Evolutionary conservation across 2,888 invertebrate genomes (phyloP), one percentile per base, ranked within the genome.

Genomic region (Apantesis nais): DNA sequence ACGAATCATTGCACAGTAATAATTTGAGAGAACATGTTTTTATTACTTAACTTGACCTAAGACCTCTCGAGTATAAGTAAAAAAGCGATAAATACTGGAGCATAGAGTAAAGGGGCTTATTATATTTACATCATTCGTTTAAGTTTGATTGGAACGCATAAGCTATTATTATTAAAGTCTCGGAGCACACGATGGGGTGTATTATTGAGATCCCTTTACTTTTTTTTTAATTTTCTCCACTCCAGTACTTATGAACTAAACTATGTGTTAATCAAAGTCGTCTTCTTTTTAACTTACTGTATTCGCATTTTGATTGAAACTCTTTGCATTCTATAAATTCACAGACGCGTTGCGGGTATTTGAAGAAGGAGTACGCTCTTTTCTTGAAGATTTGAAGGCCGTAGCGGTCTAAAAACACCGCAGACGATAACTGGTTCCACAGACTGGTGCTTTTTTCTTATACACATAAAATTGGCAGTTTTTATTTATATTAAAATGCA

Each of bases 401-500:
- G n/a, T n/a, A n/a, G n/a, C n/a, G n/a, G n/a, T n/a, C n/a, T n/a
- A n/a, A n/a, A n/a, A n/a, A n/a, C n/a, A n/a, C n/a, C n/a, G n/a
- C n/a, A n/a, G n/a, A n/a, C n/a, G n/a, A n/a, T n/a, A n/a, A n/a
- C n/a, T n/a, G n/a, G n/a, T n/a, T n/a, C n/a, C n/a, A n/a, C n/a
- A n/a, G n/a, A n/a, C n/a, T n/a, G n/a, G n/a, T n/a, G n/a, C n/a
- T 69, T 68, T 78, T 71, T 74, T 78, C 76, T 78, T 81, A 76
- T 60, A 75, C 67, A 74, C 77, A 80, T 81, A 80, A 81, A 77
- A 84, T 84, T 90, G 90, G 90, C 90, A 90, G 90, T 89, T 86
- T 87, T 74, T 58, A 58, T 76, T 84, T 83, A 83, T 75, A 79
- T 82, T 79, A 77, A 74, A 76, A 84, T 84, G 78, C 75, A 79